A percentile compares a stretch with the other conserved stretches of the same genome.
Conservation (phyloP, 2,888 invertebrate genomes). For the Sinelater perroti region DNA sequence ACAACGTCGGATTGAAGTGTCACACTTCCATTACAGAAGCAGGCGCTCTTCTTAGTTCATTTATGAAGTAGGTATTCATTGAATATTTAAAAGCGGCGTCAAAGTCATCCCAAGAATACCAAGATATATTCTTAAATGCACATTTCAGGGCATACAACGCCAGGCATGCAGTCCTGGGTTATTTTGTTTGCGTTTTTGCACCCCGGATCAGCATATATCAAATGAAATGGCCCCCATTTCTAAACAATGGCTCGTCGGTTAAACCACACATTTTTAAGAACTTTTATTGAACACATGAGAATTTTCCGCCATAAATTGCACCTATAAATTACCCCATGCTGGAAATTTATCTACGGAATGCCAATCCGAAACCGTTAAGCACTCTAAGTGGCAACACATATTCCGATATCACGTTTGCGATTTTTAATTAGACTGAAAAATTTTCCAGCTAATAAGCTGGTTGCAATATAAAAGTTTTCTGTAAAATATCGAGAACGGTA, state of each 20-base stretch:
- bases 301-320: background rate
- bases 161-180: background rate
- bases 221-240: background rate
- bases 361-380: too few species aligned
- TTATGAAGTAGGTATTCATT: conserved; percentile 11
- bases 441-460: too few species aligned
- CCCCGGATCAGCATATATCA: background rate
- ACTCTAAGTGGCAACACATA: too few species aligned
- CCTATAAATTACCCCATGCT: conserved; percentile 1
- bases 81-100: conserved; percentile 11
- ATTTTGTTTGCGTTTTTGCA: conserved; percentile 5
- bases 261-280: background rate
- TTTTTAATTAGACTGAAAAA: too few species aligned
- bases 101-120: conserved; percentile 1
- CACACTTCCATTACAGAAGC: conserved; percentile 13
- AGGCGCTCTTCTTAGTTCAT: conserved; percentile 9
- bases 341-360: conserved; percentile 1
- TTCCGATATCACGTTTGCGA: too few species aligned
- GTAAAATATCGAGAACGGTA: too few species aligned
- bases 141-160: conserved; percentile 1
- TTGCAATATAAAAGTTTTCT: too few species aligned
- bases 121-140: conserved; percentile 5
- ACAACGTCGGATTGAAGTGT: conserved; percentile 10
- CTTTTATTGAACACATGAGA: conserved; percentile 10
- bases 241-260: background rate